These are phyloP conservation scores for Eudyptes chrysolophus DNA, from an alignment of 2,113 vertebrate species.

Conservation along the genomic window DNA sequence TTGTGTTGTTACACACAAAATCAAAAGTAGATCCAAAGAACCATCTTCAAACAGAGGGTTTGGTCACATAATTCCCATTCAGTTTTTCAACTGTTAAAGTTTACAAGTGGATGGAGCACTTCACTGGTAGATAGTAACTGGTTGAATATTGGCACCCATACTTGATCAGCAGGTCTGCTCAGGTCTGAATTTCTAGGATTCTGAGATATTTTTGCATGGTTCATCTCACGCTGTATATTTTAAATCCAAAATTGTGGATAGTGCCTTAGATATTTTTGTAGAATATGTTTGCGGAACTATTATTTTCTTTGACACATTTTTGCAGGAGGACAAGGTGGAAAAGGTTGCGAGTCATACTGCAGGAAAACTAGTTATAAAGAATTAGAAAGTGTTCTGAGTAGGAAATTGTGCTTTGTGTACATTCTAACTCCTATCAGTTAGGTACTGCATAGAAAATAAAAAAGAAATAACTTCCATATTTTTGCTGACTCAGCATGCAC, in stretches of 20 bases:
- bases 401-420: not conserved
- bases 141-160: not conserved
- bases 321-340: not conserved
- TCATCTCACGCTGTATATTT: not conserved
- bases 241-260: not conserved
- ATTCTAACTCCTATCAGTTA: not conserved
- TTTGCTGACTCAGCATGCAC: not conserved
- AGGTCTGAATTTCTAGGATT: not conserved
- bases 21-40: not conserved
- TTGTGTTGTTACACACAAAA: not conserved
- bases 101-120: not conserved
- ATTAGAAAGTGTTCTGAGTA: not conserved
- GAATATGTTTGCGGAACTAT: not conserved
- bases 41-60: not conserved
- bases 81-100: not conserved
- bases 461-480: not conserved
- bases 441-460: not conserved
- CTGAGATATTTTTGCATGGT: not conserved
- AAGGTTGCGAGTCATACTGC: accelerated
- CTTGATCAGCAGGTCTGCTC: not conserved
- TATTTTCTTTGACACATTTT: not conserved
- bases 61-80: not conserved
- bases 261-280: not conserved
- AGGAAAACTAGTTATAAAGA: not conserved
- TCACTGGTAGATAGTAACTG: not conserved